Percentiles rank a stretch among this genome's conserved stretches.
These are phyloP conservation scores for Drosophila equinoxialis DNA, from an alignment of 1,140 invertebrate species.

Conservation along the genomic window DNA sequence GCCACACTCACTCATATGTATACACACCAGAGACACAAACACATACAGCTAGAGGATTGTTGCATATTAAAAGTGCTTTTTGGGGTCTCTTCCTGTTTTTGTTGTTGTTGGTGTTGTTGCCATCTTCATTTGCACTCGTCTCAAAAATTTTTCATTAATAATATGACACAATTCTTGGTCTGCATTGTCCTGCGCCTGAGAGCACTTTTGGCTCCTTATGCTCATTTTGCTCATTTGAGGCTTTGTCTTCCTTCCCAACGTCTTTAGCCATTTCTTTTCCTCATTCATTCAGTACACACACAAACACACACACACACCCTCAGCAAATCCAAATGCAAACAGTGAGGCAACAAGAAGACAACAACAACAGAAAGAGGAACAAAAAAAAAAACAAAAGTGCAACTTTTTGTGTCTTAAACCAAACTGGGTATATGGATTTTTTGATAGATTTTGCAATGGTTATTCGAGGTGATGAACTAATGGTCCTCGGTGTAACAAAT, in stretches of 20 bases:
- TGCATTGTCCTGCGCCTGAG: constrained; percentile 75
- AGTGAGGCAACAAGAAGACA: constrained; percentile 37
- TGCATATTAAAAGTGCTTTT: constrained; percentile 69
- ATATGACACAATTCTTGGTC: constrained; percentile 73
- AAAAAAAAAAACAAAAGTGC: constrained; percentile 49
- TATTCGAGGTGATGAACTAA: too few relatives aligned
- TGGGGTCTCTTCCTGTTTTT: constrained; percentile 59
- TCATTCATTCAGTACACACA: constrained; percentile 60
- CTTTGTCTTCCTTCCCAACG: constrained; percentile 67
- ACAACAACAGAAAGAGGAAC: not conserved
- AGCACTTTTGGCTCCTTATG: constrained; percentile 76
- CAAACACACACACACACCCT: constrained; percentile 34
- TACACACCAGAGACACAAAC: constrained; percentile 17
- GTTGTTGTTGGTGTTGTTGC: constrained; percentile 30
- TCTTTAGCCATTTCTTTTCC: constrained; percentile 67
- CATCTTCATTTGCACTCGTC: constrained; percentile 43
- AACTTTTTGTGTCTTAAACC: constrained; percentile 13
- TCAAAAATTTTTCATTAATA: constrained; percentile 73
- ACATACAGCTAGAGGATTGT: constrained; percentile 42
- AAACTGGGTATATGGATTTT: constrained; percentile 3
- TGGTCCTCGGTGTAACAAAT: too few relatives aligned
- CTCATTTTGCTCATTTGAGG: constrained; percentile 78
- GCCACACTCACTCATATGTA: constrained; percentile 22
- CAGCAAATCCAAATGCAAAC: constrained; percentile 70
- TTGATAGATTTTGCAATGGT: not conserved